Evolutionary conservation across 92 coral and sea anemone genomes (phyloP).

Genomic region (Blastomussa wellsi): DNA sequence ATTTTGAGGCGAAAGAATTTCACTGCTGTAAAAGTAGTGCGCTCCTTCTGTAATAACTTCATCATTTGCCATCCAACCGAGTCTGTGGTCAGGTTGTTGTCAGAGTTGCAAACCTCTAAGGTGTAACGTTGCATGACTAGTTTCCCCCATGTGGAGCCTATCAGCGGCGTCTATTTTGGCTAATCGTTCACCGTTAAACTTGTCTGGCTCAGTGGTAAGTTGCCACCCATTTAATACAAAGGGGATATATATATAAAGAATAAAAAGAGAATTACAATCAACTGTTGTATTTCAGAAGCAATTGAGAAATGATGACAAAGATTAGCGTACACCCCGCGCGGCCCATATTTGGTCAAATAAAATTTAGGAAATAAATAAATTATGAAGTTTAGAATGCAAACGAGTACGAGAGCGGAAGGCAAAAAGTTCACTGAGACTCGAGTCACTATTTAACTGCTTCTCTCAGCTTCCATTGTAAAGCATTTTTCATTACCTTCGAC

Average conservation of each 20-base stretch:
- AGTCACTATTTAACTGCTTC: not conserved
- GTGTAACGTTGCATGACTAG: not conserved
- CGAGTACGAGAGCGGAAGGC: not conserved
- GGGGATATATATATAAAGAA: too few species aligned
- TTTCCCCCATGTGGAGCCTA: not conserved
- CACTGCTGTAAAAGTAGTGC: too few species aligned
- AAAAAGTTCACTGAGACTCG: not conserved
- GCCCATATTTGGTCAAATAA: not conserved
- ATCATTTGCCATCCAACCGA: not conserved
- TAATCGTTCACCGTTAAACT: not conserved
- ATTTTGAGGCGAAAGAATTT: too few species aligned
- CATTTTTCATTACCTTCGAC: not conserved
- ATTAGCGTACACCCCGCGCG: not conserved
- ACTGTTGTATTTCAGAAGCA: not conserved
- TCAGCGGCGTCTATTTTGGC: too few species aligned
- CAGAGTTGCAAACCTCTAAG: too few species aligned
- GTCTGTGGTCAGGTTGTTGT: not conserved
- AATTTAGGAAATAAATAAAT: slow-evolving; percentile 7
- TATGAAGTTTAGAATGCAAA: slow-evolving; percentile 30
- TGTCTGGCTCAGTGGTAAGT: too few species aligned
- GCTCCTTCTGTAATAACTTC: not conserved
- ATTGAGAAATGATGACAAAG: not conserved
- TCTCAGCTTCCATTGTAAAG: not conserved
- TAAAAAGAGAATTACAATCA: too few species aligned
- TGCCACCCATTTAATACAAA: too few species aligned